Conservation (phyloP, 2,888 invertebrate species). For the Leucoma salicis region DNA sequence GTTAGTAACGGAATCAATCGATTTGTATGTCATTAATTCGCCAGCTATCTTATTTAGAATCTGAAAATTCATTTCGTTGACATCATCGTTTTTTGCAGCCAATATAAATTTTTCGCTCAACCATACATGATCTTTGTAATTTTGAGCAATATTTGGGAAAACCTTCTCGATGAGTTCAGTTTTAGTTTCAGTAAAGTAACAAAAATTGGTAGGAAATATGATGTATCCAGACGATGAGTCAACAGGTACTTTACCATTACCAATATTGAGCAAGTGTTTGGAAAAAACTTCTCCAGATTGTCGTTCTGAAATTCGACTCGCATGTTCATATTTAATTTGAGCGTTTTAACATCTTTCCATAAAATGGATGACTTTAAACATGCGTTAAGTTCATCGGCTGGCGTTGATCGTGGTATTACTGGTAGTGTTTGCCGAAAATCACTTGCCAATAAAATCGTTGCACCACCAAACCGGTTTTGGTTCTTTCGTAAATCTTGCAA, state of each 20-base stretch:
- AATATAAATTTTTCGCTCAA: constrained; percentile 8
- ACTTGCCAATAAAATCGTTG: constrained; percentile 22
- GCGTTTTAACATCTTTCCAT: no score
- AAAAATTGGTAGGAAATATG: constrained; percentile 15
- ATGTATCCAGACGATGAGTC: constrained; percentile 13
- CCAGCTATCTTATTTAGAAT: constrained; percentile 23
- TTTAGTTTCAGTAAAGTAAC: constrained; percentile 11
- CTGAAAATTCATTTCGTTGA: constrained; percentile 17
- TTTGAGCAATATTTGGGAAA: constrained; percentile 7
- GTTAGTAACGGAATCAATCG: constrained; percentile 22
- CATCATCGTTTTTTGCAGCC: constrained; percentile 4
- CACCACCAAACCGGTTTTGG: background rate
- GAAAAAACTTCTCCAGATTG: no score
- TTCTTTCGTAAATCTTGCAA: background rate
- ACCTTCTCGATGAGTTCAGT: constrained; percentile 2
- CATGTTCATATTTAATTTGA: no score
- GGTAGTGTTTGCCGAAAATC: constrained; percentile 38
- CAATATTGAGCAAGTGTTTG: no score
- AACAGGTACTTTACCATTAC: constrained; percentile 1
- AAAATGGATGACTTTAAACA: no score
- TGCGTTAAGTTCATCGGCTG: constrained; percentile 30
- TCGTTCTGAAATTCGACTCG: no score
- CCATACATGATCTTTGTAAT: background rate
- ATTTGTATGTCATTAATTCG: constrained; percentile 19
- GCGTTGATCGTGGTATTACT: constrained; percentile 34